Evolutionary conservation across 2,113 vertebrate genomes (phyloP).

Genomic region (Aplodontia rufa): DNA sequence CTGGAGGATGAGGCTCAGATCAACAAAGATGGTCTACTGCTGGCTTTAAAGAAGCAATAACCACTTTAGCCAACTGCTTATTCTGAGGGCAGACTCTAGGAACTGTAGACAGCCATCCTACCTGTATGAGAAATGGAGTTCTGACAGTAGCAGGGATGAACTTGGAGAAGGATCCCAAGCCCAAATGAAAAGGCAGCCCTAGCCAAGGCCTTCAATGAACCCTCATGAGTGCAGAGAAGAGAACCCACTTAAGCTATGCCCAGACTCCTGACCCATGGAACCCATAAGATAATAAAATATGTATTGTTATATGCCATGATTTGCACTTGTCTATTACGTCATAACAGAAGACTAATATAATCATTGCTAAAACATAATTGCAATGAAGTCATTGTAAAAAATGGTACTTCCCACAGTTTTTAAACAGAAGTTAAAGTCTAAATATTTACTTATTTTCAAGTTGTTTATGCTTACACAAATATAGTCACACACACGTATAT

Average conservation of each 20-base stretch:
- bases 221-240: neutral
- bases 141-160: neutral
- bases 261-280: neutral
- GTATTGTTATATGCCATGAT: neutral
- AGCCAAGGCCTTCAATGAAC: neutral
- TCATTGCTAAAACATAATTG: neutral
- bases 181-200: neutral
- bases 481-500: neutral
- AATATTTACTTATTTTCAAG: neutral
- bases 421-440: neutral
- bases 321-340: neutral
- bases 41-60: neutral
- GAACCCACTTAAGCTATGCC: neutral
- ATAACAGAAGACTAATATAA: neutral
- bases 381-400: neutral
- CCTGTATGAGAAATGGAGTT: neutral
- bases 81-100: neutral
- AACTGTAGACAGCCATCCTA: neutral
- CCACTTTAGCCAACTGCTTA: neutral
- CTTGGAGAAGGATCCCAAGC: neutral
- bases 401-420: neutral
- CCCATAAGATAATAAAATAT: neutral
- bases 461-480: neutral
- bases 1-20: neutral
- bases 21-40: neutral